Conservation (phyloP, 2,888 invertebrate species). For the Idaea aversata region DNA sequence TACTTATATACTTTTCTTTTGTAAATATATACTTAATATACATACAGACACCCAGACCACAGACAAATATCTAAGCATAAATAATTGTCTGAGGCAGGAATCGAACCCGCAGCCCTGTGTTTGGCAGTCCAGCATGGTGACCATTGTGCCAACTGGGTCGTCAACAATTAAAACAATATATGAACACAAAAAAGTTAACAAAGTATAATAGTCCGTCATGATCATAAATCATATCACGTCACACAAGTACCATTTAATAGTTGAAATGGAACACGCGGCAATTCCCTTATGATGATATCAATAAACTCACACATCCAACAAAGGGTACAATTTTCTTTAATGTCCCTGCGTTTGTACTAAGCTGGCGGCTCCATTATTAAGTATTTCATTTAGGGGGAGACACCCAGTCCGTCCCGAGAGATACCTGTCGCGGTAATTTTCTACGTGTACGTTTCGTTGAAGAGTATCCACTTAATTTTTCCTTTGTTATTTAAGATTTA, state of each 20-base stretch:
- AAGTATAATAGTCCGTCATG: background rate
- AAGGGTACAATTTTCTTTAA: conserved; percentile 54
- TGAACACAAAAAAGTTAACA: background rate
- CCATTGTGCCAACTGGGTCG: no score
- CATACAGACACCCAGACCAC: no score
- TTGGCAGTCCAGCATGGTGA: no score
- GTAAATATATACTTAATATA: no score
- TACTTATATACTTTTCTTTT: no score
- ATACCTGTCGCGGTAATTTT: conserved; percentile 74
- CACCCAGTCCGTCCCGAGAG: conserved; percentile 57
- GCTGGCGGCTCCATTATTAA: conserved; percentile 65
- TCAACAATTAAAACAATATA: background rate
- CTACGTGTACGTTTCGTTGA: conserved; percentile 47
- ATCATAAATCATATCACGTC: background rate
- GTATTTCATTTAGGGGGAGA: conserved; percentile 71
- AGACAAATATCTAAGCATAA: no score
- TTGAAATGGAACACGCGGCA: conserved; percentile 9
- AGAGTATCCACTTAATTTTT: conserved; percentile 47
- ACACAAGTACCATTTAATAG: conserved; percentile 1
- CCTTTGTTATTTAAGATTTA: conserved; percentile 58
- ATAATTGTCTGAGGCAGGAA: no score
- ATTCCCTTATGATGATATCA: conserved; percentile 37
- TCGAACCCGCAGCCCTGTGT: no score
- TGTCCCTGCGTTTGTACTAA: conserved; percentile 52
- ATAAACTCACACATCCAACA: conserved; percentile 48